Evolutionary conservation across 2,888 invertebrate species (phyloP).

Genomic region (Perizoma flavofasciatum): DNA sequence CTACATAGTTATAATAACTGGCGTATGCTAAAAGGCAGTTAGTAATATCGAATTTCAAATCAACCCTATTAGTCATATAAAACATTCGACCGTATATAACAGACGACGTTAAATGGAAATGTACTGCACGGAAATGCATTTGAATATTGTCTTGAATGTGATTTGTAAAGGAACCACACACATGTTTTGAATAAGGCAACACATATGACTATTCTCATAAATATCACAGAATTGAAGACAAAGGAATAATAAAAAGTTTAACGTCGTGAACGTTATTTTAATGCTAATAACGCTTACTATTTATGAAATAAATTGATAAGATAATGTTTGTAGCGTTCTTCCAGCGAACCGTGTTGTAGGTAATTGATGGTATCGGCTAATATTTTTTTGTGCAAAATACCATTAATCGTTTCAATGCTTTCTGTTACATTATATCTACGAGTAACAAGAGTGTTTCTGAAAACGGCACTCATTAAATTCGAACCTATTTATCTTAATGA

Average conservation of each 20-base stretch:
- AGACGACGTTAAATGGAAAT: slow-evolving; percentile 54
- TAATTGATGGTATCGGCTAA: no score
- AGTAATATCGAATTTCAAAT: slow-evolving; percentile 34
- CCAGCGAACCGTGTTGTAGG: no score
- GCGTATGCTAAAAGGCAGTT: slow-evolving; percentile 23
- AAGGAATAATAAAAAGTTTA: slow-evolving; percentile 22
- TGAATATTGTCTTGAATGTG: slow-evolving; percentile 48
- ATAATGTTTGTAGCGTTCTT: no score
- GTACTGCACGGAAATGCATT: slow-evolving; percentile 55
- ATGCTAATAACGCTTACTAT: slow-evolving; percentile 1
- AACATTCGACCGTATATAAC: slow-evolving; percentile 42
- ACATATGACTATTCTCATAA: slow-evolving; percentile 30
- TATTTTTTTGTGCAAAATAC: no score
- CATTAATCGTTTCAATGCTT: no score
- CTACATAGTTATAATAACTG: slow-evolving; percentile 12
- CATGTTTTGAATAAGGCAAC: slow-evolving; percentile 39
- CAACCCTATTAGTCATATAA: slow-evolving; percentile 41
- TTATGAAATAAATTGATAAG: not conserved
- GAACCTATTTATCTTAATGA: no score
- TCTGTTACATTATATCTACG: no score
- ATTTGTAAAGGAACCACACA: slow-evolving; percentile 48
- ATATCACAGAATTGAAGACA: slow-evolving; percentile 25
- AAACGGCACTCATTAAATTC: no score
- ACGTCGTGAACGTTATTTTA: slow-evolving; percentile 18
- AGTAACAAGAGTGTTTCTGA: no score